Percentiles rank a stretch among this genome's conserved stretches.
Evolutionary conservation across 2,797 vertebrate species (phyloP).

Genomic region (Denticeps clupeoides): DNA sequence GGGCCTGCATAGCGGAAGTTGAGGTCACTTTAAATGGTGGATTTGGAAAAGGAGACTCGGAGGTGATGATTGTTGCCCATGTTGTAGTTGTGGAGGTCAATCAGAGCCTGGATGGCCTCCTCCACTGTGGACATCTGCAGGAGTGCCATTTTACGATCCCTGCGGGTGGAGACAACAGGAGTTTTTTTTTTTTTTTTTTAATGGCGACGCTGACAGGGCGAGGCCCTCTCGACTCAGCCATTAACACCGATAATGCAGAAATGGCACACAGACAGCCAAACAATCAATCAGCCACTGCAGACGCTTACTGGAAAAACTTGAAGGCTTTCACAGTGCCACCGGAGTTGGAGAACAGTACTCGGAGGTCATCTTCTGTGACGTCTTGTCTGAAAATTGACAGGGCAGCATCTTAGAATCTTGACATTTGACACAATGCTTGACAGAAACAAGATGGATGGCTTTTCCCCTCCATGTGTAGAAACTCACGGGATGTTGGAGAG

Average conservation of each 20-base stretch:
- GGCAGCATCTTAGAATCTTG: constrained; percentile 8
- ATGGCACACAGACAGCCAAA: background rate
- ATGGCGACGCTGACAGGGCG: too few relatives aligned
- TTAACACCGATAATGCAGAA: background rate
- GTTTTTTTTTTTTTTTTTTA: background rate
- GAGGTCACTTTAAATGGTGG: constrained; percentile 73
- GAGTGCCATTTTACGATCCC: constrained; percentile 97
- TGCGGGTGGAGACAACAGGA: constrained; percentile 31
- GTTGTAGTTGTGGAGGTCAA: constrained; percentile 96
- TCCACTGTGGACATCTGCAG: constrained; percentile 95
- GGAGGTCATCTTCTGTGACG: constrained; percentile 85
- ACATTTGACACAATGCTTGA: constrained; percentile 9
- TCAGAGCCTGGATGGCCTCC: constrained; percentile 91
- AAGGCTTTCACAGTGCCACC: constrained; percentile 94
- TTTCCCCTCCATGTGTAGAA: background rate
- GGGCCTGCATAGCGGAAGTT: constrained; percentile 35
- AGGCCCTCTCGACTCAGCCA: background rate
- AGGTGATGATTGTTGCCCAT: constrained; percentile 94
- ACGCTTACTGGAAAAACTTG: constrained; percentile 95
- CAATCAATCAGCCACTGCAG: background rate
- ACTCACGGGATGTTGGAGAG: constrained; percentile 96
- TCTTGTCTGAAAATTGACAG: constrained; percentile 64
- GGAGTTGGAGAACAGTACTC: constrained; percentile 86
- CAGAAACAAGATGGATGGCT: background rate
- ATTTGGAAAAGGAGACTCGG: constrained; percentile 96